A percentile compares a stretch with the other conserved stretches of the same genome.
phyloP scores from a whole-genome alignment of 2,113 vertebrate genomes.

The Siniperca knerii region DNA sequence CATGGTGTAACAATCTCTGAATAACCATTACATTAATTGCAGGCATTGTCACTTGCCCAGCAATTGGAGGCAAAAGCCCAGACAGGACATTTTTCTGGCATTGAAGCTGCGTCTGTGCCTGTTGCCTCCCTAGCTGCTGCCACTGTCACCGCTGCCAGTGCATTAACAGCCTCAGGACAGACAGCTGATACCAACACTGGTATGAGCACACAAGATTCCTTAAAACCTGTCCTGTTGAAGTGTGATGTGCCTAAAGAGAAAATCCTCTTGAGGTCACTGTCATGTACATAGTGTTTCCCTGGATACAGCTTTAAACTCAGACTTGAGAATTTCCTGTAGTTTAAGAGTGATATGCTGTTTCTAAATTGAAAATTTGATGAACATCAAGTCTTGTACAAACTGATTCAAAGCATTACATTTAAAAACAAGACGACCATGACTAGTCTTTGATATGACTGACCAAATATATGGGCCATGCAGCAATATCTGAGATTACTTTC shows the following conservation, averaged over 20 bases:
- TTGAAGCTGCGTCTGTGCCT: constrained; percentile 45
- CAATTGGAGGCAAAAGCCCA: constrained; percentile 69
- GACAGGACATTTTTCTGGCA: constrained; percentile 41
- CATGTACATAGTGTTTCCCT: neutral
- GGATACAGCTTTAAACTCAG: neutral
- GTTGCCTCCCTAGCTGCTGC: constrained; percentile 47
- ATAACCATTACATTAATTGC: constrained; percentile 9
- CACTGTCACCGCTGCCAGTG: constrained; percentile 43
- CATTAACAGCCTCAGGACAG: constrained; percentile 52
- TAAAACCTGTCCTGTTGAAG: neutral
- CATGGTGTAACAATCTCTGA: neutral
- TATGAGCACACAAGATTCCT: constrained; percentile 37
- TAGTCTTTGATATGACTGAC: neutral
- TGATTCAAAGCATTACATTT: neutral
- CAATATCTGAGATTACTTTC: neutral
- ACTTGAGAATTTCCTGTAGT: neutral
- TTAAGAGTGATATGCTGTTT: neutral
- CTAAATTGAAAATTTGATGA: neutral
- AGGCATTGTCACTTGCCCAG: constrained; percentile 69
- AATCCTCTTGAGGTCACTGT: constrained; percentile 2
- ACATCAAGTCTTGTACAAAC: neutral
- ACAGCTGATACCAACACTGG: constrained; percentile 41
- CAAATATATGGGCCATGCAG: neutral
- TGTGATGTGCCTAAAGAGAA: neutral
- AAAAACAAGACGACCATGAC: neutral